Evolutionary conservation across 2,113 vertebrate genomes (phyloP), one percentile per base, ranked within the genome.

Genomic region (Scomber scombrus): DNA sequence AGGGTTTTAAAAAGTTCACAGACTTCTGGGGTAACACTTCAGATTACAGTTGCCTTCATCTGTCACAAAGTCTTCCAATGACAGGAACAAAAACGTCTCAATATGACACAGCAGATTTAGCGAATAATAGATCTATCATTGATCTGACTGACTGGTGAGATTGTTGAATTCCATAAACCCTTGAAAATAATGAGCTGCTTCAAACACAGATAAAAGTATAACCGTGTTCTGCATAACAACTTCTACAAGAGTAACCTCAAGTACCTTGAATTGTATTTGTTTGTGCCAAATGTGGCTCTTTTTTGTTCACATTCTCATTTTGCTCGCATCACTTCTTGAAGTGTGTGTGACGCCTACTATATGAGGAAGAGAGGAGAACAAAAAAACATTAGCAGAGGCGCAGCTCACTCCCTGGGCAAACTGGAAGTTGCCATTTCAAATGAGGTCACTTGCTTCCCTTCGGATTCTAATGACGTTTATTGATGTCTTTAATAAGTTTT

Each of bases 401-500:
- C 26, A 26, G 57, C 78, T 68, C 54, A 34, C 49, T 88, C 84
- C 66, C 66, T 63, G 54, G 85, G 76, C 57, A 78, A 74, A 88
- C 21, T 65, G 63, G 10, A 26, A 75, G 76, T 64, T 85, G 75
- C 81, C 50, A 40, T 87, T 87, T 84, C 55, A 88, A 91, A 90
- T 88, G 78, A 91, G 88, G 88, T 92, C 88, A 86, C 75, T 80
- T 52, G n/a, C 79, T 83, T 88, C 78, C 77, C 71, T 26, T 79
- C 2, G 56, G 82, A 86, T 82, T 84, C 56, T 84, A 90, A 93
- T 89, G 87, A 84, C 85, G 51, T 81, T 86, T 91, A 93, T 91
- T 93, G 88, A 94, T 91, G 92, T 82, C 83, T 92, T 88, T 91
- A 90, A 92, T 92, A 91, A 61, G 70, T 76, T 87, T 80, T 56